Base-by-base conservation (phyloP, 2,797 vertebrate species). In the Cephalopachus bancanus region DNA sequence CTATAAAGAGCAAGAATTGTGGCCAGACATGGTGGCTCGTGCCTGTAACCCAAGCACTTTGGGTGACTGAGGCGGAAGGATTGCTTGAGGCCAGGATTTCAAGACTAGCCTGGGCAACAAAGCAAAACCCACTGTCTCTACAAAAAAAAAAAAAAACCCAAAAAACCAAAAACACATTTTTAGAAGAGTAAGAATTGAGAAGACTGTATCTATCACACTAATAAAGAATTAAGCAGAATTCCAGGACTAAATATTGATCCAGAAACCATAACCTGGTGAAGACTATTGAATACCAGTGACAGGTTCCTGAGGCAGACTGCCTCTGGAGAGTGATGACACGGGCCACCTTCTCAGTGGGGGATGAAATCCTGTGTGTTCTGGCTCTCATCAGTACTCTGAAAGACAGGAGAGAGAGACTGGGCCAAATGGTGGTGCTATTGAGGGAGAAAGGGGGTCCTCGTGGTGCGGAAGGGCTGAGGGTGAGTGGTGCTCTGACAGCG, bases 301-400 rank as follows among this genome's bases (percentile, higher is more conserved):
- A 99, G 99, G 30, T 99, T 99, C 98, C 98, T 99, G 75, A 99
- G 99, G 97, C 99, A 99, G 98, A 98, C 99, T 97, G 99, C 99
- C 0, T 99, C 99, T 60, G 99, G 99, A 72, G 99, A 99, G 97
- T 22, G 98, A 99, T 20, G 99, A 98, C 99, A 89, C 99, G 99
- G 97, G 99, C 99, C 98, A 99, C 99, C 98, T 99, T 99, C 98
- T 99, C 99, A 0, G 99, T 99, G 97, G 99, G 99, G 96, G 99
- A 99, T 98, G 99, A 99, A 98, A 99, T 99, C 85, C 99, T 99
- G 99, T 99, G 99, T 0, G 99, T 99, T 28, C 98, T 99, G 6
- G 99, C 99, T 0, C 99, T 99, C 91, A n/a, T n/a, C n/a, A n/a
- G n/a, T n/a, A n/a, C 99, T 86, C 94, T 99, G 97, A 98, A 98